Conservation (phyloP, 2,113 vertebrate species). For the Neogale vison region DNA sequence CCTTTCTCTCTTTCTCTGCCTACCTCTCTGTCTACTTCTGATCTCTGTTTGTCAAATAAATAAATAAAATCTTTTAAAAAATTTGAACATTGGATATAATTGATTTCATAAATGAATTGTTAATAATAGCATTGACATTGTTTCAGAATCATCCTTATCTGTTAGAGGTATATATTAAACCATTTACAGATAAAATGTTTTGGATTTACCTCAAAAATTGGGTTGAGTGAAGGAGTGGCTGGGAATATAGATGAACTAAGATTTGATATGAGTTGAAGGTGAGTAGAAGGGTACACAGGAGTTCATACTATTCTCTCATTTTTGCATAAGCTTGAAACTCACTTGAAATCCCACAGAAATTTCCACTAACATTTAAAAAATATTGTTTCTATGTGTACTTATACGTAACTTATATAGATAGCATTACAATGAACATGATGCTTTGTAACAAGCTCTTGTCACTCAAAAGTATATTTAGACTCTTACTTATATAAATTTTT, state of each 20-base stretch:
- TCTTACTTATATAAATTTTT: background rate
- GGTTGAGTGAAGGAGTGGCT: background rate
- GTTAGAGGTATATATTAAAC: background rate
- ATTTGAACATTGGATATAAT: background rate
- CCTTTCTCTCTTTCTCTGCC: no score
- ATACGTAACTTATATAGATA: background rate
- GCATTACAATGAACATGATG: background rate
- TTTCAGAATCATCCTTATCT: background rate
- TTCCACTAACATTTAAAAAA: background rate
- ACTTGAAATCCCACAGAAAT: background rate
- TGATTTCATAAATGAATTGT: background rate
- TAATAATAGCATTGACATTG: background rate
- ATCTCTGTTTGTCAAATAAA: no score
- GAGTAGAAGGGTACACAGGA: background rate
- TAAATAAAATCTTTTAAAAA: no score
- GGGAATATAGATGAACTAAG: background rate
- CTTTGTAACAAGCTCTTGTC: background rate
- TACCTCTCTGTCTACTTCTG: no score
- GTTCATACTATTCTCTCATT: background rate
- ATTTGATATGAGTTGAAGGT: background rate
- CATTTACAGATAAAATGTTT: background rate
- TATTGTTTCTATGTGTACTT: background rate
- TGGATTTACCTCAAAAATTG: background rate
- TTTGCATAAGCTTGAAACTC: background rate
- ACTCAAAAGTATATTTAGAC: background rate